A percentile compares a stretch with the other conserved stretches of the same genome.
Evolutionary conservation across 2,888 invertebrate genomes (phyloP).

Genomic region (Hypselothyrea guttata): DNA sequence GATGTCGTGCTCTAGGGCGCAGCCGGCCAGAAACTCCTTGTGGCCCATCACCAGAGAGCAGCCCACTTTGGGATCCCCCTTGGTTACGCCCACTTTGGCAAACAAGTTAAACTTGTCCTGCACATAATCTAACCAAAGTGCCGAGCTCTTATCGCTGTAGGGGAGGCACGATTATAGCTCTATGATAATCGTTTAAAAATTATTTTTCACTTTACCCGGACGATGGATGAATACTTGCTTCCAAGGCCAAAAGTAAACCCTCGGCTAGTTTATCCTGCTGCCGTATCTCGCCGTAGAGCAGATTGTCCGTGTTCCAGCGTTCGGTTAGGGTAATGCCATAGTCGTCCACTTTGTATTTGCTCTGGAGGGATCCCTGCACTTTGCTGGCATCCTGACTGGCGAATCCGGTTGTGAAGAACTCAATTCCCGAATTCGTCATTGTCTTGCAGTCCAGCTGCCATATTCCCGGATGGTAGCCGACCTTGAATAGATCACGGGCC

Average conservation of each 20-base stretch:
- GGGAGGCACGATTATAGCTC: too few species aligned
- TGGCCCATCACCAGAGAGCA: constrained; percentile 91
- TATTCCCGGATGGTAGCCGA: constrained; percentile 97
- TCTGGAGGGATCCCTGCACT: constrained; percentile 93
- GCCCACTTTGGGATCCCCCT: constrained; percentile 89
- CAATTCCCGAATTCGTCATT: constrained; percentile 93
- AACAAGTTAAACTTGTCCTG: constrained; percentile 90
- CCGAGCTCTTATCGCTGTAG: constrained; percentile 85
- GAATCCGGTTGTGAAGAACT: constrained; percentile 93
- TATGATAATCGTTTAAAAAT: too few species aligned
- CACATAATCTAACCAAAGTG: constrained; percentile 91
- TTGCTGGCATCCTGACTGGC: constrained; percentile 95
- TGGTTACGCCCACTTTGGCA: constrained; percentile 89
- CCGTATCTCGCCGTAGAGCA: constrained; percentile 92
- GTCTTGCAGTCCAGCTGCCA: constrained; percentile 97
- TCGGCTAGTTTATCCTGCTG: constrained; percentile 93
- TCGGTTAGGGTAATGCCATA: constrained; percentile 96
- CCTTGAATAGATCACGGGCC: constrained; percentile 95
- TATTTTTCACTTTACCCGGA: constrained; percentile 85
- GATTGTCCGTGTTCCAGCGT: constrained; percentile 99
- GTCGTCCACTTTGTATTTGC: constrained; percentile 94
- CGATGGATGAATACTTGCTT: constrained; percentile 95
- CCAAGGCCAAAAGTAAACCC: constrained; percentile 90
- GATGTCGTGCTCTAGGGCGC: constrained; percentile 92
- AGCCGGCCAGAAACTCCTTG: constrained; percentile 95